These are phyloP conservation scores for Leptura quadrifasciata DNA, from an alignment of 2,888 invertebrate genomes.

Conservation along the genomic window DNA sequence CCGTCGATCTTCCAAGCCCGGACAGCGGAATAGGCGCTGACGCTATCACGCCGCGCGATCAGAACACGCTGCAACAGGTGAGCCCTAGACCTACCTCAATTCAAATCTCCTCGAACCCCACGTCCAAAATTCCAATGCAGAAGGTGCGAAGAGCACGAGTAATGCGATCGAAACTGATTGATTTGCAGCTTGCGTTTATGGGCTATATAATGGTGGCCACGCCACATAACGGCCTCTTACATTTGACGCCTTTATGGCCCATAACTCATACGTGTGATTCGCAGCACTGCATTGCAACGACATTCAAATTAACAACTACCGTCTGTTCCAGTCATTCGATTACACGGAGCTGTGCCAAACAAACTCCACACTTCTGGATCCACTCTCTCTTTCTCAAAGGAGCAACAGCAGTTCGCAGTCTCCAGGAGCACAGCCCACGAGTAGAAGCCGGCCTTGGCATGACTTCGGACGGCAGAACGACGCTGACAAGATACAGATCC, in stretches of 20 bases:
- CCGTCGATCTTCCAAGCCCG: conserved; percentile 95
- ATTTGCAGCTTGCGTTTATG: conserved; percentile 53
- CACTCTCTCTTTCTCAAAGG: conserved; percentile 70
- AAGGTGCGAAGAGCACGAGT: conserved; percentile 39
- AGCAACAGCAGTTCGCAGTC: conserved; percentile 70
- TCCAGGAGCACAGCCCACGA: conserved; percentile 75
- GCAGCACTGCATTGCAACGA: conserved; percentile 55
- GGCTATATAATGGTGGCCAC: conserved; percentile 50
- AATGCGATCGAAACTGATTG: conserved; percentile 50
- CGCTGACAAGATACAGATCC: conserved; percentile 97
- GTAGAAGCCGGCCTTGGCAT: conserved; percentile 92
- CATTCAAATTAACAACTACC: conserved; percentile 13
- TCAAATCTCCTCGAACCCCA: conserved; percentile 34
- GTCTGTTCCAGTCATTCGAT: conserved; percentile 86
- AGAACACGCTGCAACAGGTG: conserved; percentile 93
- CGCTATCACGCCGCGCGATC: conserved; percentile 93
- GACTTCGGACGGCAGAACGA: conserved; percentile 96
- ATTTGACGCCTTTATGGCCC: conserved; percentile 53
- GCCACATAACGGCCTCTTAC: conserved; percentile 25
- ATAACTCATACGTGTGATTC: conserved; percentile 59
- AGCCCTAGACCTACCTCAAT: conserved; percentile 70
- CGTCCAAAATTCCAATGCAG: conserved; percentile 46
- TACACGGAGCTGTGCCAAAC: conserved; percentile 91
- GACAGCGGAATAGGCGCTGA: conserved; percentile 97
- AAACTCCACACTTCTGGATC: conserved; percentile 71